These are phyloP conservation scores for Diadema setosum DNA, from an alignment of 35 echinoderm and acorn worm species.

Conservation along the genomic window DNA sequence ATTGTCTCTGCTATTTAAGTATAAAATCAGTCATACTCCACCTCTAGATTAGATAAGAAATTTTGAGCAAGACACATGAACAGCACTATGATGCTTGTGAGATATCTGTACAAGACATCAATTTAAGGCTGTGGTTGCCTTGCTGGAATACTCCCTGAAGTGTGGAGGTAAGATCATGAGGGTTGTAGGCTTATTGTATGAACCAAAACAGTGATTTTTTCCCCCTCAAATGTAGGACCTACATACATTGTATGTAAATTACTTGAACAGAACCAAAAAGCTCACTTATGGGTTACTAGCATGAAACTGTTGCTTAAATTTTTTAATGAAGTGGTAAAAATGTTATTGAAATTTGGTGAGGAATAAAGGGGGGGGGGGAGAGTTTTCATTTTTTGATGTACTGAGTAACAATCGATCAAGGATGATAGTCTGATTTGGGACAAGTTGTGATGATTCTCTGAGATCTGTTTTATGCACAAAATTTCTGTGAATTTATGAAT, in stretches of 20 bases:
- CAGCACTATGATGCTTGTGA: not conserved
- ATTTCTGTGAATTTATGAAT: too few relatives aligned
- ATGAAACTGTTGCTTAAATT: not conserved
- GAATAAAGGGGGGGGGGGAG: not conserved
- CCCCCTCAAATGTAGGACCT: not conserved
- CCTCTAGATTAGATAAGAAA: not conserved
- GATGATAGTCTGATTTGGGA: not conserved
- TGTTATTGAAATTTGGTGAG: not conserved
- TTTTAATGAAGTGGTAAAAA: not conserved
- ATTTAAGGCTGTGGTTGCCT: not conserved
- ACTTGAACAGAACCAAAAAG: not conserved
- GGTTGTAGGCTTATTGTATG: too few relatives aligned
- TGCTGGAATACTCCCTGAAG: not conserved
- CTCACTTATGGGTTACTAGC: not conserved
- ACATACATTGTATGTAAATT: not conserved
- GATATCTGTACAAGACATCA: not conserved
- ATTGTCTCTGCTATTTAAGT: too few relatives aligned
- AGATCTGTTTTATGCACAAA: too few relatives aligned
- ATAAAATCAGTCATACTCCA: not conserved
- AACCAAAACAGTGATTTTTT: too few relatives aligned
- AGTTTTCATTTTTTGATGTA: not conserved
- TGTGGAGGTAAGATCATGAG: too few relatives aligned
- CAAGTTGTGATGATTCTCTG: not conserved
- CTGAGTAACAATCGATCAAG: not conserved
- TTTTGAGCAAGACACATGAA: not conserved